phyloP scores from a whole-genome alignment of 2,888 invertebrate species.

The Spisula subtruncata region DNA sequence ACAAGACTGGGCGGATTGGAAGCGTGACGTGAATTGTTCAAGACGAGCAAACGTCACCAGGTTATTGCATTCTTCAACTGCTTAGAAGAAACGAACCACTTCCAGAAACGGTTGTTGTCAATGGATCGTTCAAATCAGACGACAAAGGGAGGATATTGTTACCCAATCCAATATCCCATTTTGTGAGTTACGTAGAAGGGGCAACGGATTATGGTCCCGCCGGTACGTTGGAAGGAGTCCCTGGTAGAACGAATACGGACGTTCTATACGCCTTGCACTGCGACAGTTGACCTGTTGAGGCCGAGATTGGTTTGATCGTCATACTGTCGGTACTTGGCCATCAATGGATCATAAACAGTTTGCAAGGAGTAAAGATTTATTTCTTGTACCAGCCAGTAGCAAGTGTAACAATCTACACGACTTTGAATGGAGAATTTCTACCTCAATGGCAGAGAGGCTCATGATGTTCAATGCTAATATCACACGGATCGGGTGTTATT shows the following conservation, averaged over 20 bases:
- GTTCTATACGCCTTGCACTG: not conserved
- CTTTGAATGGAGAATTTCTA: not conserved
- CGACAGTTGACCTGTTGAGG: slow-evolving; percentile 2
- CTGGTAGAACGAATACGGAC: not conserved
- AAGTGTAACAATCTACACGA: not conserved
- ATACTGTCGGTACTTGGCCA: slow-evolving; percentile 8
- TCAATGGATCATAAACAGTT: not conserved
- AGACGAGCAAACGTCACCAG: not conserved
- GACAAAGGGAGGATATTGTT: not conserved
- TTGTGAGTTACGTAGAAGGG: not conserved
- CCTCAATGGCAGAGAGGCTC: no score
- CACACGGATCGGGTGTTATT: no score
- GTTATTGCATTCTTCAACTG: not conserved
- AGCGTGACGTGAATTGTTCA: not conserved
- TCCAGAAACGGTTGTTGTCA: not conserved
- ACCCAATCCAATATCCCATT: not conserved
- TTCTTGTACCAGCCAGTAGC: not conserved
- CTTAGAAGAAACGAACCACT: not conserved
- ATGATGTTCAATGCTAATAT: no score
- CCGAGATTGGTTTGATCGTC: slow-evolving; percentile 1
- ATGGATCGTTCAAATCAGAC: not conserved
- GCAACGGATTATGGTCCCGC: slow-evolving; percentile 1
- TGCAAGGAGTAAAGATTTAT: not conserved
- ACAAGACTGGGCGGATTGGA: no score
- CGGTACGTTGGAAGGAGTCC: not conserved